Evolutionary conservation across 2,797 vertebrate species (phyloP).

Genomic region (Eulemur rubriventer): DNA sequence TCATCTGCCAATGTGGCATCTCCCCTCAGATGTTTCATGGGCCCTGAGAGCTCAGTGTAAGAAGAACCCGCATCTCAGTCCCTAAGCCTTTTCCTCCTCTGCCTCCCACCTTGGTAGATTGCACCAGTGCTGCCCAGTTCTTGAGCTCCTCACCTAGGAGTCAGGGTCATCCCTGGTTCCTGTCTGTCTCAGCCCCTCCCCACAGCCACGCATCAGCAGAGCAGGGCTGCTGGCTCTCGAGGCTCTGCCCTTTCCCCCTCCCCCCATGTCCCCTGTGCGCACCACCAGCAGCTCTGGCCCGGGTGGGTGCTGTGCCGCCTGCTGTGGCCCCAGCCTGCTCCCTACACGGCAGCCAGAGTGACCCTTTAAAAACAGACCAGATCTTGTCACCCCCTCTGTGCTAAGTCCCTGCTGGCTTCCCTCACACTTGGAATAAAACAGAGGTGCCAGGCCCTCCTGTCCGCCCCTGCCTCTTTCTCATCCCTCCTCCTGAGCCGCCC

Average conservation of each 20-base stretch:
- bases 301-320: not conserved
- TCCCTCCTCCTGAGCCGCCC: not conserved
- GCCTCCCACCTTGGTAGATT: too few species aligned
- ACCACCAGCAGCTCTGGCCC: not conserved
- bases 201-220: not conserved
- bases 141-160: not conserved
- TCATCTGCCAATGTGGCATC: not conserved
- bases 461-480: not conserved
- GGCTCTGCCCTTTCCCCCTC: too few species aligned
- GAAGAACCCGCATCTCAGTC: not conserved
- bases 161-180: not conserved
- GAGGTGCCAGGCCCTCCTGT: not conserved
- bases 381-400: not conserved
- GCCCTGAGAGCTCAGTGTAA: not conserved
- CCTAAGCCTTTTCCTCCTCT: not conserved
- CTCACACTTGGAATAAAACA: not conserved
- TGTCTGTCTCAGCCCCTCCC: not conserved
- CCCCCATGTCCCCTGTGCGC: not conserved
- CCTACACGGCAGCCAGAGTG: not conserved
- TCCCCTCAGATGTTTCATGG: not conserved
- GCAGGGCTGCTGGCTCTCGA: not conserved
- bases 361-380: not conserved
- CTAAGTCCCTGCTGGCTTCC: not conserved
- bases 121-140: not conserved
- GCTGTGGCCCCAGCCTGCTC: not conserved